Evolutionary conservation across 2,888 invertebrate species (phyloP).

Genomic region (Thalpophila matura): DNA sequence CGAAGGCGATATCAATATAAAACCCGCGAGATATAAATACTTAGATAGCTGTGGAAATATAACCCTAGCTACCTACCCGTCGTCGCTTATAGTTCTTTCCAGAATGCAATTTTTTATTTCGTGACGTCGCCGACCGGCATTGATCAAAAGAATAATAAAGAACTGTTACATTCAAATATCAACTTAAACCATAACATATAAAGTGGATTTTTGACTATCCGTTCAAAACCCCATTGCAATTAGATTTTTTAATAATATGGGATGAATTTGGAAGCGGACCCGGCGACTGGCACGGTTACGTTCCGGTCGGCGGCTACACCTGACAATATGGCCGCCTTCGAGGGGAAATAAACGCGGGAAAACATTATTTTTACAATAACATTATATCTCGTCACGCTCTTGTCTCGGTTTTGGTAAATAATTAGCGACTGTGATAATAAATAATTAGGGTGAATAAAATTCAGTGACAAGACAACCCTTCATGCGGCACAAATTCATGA

Average conservation of each 20-base stretch:
- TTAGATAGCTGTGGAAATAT: no score
- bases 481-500: not conserved
- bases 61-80: not conserved
- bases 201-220: slow-evolving; percentile 4
- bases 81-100: not conserved
- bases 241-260: slow-evolving; percentile 55
- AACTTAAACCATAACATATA: slow-evolving; percentile 1
- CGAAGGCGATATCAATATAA: no score
- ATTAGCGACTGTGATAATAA: slow-evolving; percentile 39
- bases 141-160: slow-evolving; percentile 8
- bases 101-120: not conserved
- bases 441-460: slow-evolving; percentile 51
- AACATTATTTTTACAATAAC: slow-evolving; percentile 29
- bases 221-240: slow-evolving; percentile 41
- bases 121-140: not conserved
- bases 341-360: slow-evolving; percentile 61
- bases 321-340: slow-evolving; percentile 55
- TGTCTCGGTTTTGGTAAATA: slow-evolving; percentile 39
- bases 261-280: slow-evolving; percentile 47
- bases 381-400: slow-evolving; percentile 43
- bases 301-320: slow-evolving; percentile 60
- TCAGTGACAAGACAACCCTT: not conserved
- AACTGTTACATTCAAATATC: slow-evolving; percentile 17
- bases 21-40: no score
- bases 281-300: slow-evolving; percentile 63